Conservation (phyloP, 2,113 vertebrate genomes). For the Ahaetulla prasina region DNA sequence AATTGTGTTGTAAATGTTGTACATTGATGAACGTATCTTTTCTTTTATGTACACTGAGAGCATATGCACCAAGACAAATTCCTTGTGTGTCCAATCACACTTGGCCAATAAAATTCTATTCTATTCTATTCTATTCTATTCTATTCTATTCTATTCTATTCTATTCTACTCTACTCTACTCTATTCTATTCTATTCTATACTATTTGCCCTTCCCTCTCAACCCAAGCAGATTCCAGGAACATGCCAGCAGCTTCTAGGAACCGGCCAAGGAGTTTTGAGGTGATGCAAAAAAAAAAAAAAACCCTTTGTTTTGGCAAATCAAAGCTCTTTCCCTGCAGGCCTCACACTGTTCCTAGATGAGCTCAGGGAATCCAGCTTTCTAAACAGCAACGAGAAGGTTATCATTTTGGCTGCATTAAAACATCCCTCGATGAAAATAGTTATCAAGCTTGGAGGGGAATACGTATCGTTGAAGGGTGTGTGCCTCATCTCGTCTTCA, state of each 20-base stretch:
- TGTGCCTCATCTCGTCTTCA: neutral
- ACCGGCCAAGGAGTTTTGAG: neutral
- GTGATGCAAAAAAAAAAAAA: neutral
- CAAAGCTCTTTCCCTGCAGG: neutral
- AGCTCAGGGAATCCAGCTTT: neutral
- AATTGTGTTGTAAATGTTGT: too few species aligned
- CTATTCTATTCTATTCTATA: too few species aligned
- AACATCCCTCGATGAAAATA: neutral
- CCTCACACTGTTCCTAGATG: neutral
- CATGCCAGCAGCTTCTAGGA: neutral
- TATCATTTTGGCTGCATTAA: neutral
- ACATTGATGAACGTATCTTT: too few species aligned
- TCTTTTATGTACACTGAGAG: too few species aligned
- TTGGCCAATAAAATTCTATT: too few species aligned
- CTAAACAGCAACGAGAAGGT: neutral
- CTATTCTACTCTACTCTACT: too few species aligned
- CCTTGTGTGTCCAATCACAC: too few species aligned
- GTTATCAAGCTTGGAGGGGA: neutral
- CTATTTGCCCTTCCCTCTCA: fast-evolving
- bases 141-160: too few species aligned
- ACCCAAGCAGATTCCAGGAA: neutral
- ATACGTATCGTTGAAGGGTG: neutral
- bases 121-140: too few species aligned
- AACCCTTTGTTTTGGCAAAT: neutral
- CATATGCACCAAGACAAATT: too few species aligned